Evolutionary conservation across 2,797 vertebrate species (phyloP), one percentile per base, ranked within the genome.

Genomic region (Tamandua tetradactyla): DNA sequence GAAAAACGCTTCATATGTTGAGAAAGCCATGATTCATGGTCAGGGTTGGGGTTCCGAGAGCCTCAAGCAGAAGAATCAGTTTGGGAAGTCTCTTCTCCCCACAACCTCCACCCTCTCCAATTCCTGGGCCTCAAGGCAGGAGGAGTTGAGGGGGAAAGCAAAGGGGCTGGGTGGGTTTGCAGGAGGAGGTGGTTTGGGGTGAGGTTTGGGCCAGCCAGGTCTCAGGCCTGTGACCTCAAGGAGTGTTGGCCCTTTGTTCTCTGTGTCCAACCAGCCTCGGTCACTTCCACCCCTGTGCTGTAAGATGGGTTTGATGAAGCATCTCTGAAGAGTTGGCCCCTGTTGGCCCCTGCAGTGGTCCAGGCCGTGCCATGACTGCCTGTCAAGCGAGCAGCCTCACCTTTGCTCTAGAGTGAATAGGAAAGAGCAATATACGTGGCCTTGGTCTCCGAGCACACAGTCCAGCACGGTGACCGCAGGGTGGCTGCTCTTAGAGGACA

Each of bases 381-480:
- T 62, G 62, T 62, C 1, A 62, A 20, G 35, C 20, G 81, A 18
- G 18, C 57, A 55, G 44, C 23, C 44, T 88, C 55, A 35, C n/a
- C 35, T 68, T 91, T 83, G 40, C 69, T 91, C 62, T 71, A 13
- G 55, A 49, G 55, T 68, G 42, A 27, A n/a, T 11, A 14, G 78
- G 18, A 14, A 78, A 72, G 35, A 59, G 49, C n/a, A 32, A 25
- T 25, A 42, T 3, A 7, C 20, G n/a, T 37, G 32, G 52, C 12
- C 32, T 40, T 37, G 22, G 15, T 52, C 7, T 12, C 49, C 3
- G 1, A 44, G 66, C 3, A 47, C 32, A 22, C 37, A 23, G 69
- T 22, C 55, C 5, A 37, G 44, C 0, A 1, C 6, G 79, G 40
- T 35, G 37, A 30, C n/a, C 3, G 0, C 49, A 27, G 47, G 62